Conservation (phyloP, 1,140 invertebrate species). For the Eurosta solidaginis region DNA sequence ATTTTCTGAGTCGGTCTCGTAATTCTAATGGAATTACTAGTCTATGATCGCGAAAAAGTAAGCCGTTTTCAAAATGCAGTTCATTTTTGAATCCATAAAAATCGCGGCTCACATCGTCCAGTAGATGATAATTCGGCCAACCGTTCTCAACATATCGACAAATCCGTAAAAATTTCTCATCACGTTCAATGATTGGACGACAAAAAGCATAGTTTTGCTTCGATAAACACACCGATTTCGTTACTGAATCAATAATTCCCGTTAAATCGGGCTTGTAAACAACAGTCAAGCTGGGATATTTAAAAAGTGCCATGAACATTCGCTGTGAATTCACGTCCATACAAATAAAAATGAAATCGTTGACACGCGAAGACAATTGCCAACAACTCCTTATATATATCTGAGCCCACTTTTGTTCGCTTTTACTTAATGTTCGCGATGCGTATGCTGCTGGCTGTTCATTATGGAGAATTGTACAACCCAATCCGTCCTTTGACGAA, state of each 20-base stretch:
- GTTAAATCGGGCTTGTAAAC: slow-evolving; percentile 41
- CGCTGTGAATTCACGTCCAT: slow-evolving; percentile 49
- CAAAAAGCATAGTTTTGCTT: not conserved
- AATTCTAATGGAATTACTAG: slow-evolving; percentile 23
- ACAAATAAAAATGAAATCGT: slow-evolving; percentile 57
- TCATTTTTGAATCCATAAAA: not conserved
- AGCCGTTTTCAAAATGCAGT: slow-evolving; percentile 30
- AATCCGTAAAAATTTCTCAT: not conserved
- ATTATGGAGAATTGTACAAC: slow-evolving; percentile 46
- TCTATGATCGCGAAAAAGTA: slow-evolving; percentile 31
- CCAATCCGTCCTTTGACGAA: slow-evolving; percentile 49
- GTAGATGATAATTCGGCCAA: not conserved
- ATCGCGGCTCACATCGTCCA: not conserved
- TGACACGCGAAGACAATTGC: slow-evolving; percentile 54
- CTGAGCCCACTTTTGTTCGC: slow-evolving; percentile 53
- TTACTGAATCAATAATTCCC: slow-evolving; percentile 33
- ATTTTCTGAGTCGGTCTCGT: not conserved
- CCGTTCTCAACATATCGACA: slow-evolving; percentile 2
- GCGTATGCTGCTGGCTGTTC: slow-evolving; percentile 49
- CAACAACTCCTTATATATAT: slow-evolving; percentile 61
- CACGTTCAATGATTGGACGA: not conserved
- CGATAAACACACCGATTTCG: slow-evolving; percentile 12
- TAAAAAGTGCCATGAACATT: slow-evolving; percentile 37
- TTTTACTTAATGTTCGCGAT: slow-evolving; percentile 44
- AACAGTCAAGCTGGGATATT: slow-evolving; percentile 44